Conservation (phyloP, 1,140 invertebrate species). For the Danaus plexippus region DNA sequence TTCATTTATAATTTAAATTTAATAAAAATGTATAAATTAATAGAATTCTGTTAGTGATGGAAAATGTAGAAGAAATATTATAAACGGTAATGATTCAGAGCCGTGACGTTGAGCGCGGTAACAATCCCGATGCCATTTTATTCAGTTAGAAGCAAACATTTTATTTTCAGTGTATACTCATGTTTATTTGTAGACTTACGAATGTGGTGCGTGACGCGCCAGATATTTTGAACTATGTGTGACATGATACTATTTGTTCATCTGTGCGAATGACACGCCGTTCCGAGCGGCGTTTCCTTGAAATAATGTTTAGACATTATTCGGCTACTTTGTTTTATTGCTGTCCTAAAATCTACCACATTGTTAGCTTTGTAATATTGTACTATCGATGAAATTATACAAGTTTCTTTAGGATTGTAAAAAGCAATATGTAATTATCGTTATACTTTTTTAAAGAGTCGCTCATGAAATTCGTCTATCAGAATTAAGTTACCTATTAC, state of each 20-base stretch:
- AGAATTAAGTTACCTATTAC: conserved; percentile 25
- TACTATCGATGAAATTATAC: conserved; percentile 32
- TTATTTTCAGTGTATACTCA: conserved; percentile 66
- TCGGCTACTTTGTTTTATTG: conserved; percentile 37
- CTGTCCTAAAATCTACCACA: conserved; percentile 24
- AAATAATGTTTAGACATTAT: conserved; percentile 43
- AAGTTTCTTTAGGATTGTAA: conserved; percentile 11
- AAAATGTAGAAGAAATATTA: no score
- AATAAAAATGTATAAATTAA: no score
- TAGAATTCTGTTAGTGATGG: no score
- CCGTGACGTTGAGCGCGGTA: no score
- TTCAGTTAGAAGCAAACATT: conserved; percentile 29
- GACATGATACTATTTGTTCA: conserved; percentile 56
- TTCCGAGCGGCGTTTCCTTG: conserved; percentile 40
- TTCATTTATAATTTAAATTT: no score
- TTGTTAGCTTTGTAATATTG: conserved; percentile 28
- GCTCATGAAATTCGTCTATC: conserved; percentile 17
- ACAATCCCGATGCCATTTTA: no score
- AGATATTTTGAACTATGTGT: conserved; percentile 57
- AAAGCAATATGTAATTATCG: not conserved
- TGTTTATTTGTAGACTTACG: conserved; percentile 61
- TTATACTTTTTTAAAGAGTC: not conserved
- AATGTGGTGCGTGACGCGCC: conserved; percentile 31
- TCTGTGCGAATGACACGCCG: conserved; percentile 38
- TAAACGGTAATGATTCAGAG: no score